A percentile compares a stretch with the other conserved stretches of the same genome.
phyloP scores from a whole-genome alignment of 2,113 vertebrate species.

The Mugil cephalus region DNA sequence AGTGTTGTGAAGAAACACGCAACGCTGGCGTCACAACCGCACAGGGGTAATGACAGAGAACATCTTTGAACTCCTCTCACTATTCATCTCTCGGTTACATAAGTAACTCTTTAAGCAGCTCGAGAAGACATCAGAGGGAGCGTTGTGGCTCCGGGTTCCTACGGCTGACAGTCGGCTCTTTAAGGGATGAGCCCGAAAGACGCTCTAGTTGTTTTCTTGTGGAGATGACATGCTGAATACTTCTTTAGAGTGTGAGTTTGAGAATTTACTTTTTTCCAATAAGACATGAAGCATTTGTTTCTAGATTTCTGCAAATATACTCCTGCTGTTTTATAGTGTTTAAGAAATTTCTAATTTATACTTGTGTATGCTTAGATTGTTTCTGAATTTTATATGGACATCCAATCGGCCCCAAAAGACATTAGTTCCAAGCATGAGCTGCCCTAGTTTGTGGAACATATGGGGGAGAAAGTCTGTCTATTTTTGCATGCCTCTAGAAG shows the following conservation, averaged over 20 bases:
- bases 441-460: constrained; percentile 71
- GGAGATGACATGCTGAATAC: constrained; percentile 1
- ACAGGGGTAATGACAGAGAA: background rate
- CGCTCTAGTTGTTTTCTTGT: background rate
- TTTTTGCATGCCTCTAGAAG: constrained; percentile 61
- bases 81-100: constrained; percentile 52
- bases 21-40: constrained; percentile 10
- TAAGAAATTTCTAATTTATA: too few species aligned
- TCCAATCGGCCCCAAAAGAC: constrained; percentile 26
- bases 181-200: constrained; percentile 5
- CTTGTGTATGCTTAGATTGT: background rate
- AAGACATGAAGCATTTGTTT: background rate
- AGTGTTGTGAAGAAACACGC: constrained; percentile 1
- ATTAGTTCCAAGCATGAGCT: constrained; percentile 46
- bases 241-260: background rate
- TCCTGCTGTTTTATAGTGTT: too few species aligned
- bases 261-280: background rate
- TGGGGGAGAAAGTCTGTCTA: constrained; percentile 62
- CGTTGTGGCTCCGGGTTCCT: constrained; percentile 3
- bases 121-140: constrained; percentile 35
- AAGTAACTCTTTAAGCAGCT: constrained; percentile 49
- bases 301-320: background rate
- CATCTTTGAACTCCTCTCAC: constrained; percentile 27
- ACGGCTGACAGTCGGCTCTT: constrained; percentile 27
- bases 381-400: constrained; percentile 6